Base-by-base conservation (phyloP, 2,797 vertebrate species). In the Premnoplex brunnescens region DNA sequence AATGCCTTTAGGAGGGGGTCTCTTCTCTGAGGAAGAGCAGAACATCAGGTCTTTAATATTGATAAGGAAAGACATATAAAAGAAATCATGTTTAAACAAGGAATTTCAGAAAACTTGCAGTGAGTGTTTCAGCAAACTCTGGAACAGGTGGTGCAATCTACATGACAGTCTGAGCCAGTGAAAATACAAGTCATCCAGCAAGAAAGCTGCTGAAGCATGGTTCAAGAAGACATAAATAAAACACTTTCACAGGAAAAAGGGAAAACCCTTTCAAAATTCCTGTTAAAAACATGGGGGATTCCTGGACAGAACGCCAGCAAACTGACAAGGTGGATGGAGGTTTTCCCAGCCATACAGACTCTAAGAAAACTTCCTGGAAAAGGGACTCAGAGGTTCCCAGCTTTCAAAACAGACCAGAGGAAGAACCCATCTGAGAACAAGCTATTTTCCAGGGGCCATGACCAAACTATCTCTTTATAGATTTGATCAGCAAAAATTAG, bases 101-200 rank as follows among this genome's bases (percentile, higher is more conserved):
- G 41, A 64, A 87, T 94, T 93, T 91, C 67, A 88, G 77, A 90
- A 95, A 93, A 96, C 88, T 93, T 91, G 59, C 55, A 86, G 48
- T 73, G 78, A 91, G 59, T 86, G 58, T 91, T 91, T 91, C 89
- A 91, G 91, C 79, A 93, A 91, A 93, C 82, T 93, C 85, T 88
- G 79, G 88, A 96, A 93, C 95, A 97, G 92, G 96, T 97, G 95
- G 94, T 95, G 83, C 0, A 14, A 96, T 93, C 91, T 88, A 76
- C 91, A 82, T 82, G 63, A 88, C 44, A 91, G 59, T 36, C 89
- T 93, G 89, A 95, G 95, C 92, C 95, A 96, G 95, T 79, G 92
- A 96, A 96, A 96, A 94, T 89, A 96, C 89, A 87, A 96, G 91
- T 87, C 95, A 96, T 82, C 83, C 95, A 95, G 60, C 91, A 90